Evolutionary conservation across 2,888 invertebrate genomes (phyloP).

Genomic region (Hanleya hanleyi): DNA sequence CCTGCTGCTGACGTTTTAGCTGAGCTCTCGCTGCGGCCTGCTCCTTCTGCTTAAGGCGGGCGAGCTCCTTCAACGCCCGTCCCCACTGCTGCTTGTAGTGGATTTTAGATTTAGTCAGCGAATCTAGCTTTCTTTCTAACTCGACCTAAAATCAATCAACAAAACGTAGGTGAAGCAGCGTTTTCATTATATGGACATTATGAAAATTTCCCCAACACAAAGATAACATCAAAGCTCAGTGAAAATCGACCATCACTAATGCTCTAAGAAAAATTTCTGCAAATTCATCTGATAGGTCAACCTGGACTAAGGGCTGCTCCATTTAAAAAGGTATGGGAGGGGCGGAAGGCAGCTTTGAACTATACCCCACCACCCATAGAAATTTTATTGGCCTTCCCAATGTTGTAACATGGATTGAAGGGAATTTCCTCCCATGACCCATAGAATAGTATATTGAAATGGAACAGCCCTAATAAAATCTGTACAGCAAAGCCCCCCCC

Average conservation of each 20-base stretch:
- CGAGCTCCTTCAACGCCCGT: slow-evolving; percentile 72
- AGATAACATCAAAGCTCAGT: neutral
- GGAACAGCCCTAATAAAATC: no score
- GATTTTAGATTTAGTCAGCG: slow-evolving; percentile 71
- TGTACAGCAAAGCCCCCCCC: no score
- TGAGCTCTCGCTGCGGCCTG: slow-evolving; percentile 67
- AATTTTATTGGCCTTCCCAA: no score
- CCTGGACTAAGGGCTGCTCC: no score
- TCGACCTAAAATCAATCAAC: slow-evolving; percentile 64
- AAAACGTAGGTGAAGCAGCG: neutral
- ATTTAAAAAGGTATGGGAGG: no score
- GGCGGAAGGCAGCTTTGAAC: no score
- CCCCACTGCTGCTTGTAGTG: slow-evolving; percentile 75
- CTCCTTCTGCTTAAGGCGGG: slow-evolving; percentile 70
- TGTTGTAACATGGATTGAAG: no score
- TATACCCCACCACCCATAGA: no score
- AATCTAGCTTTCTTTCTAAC: slow-evolving; percentile 72
- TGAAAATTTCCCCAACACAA: neutral
- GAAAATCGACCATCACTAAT: neutral
- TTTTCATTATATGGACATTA: neutral
- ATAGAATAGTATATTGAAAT: no score
- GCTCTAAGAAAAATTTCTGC: no score
- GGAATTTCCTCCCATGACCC: no score
- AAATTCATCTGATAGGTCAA: no score
- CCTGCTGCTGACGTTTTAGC: slow-evolving; percentile 52